Conservation (phyloP, 2,113 vertebrate genomes). For the Clupea harengus region DNA sequence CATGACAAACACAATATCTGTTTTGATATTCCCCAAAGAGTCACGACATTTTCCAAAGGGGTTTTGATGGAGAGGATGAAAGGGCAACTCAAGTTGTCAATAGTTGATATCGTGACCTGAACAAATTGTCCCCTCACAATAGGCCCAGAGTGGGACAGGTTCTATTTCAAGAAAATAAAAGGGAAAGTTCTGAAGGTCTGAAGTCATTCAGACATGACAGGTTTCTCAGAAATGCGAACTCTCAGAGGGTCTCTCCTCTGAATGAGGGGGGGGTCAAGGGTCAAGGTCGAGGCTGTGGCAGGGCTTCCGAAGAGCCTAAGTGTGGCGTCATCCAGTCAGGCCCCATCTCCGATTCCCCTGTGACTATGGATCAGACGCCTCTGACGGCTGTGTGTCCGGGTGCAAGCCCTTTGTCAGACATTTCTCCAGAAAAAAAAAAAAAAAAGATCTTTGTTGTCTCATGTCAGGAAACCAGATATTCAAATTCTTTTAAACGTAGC, state of each 20-base stretch:
- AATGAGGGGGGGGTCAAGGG: background rate
- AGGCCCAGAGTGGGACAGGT: background rate
- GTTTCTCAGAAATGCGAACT: background rate
- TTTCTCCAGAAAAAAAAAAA: background rate
- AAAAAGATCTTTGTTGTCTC: background rate
- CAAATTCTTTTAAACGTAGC: background rate
- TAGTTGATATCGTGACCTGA: background rate
- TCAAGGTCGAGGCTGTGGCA: background rate
- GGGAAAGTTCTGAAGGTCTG: background rate
- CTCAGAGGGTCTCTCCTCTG: background rate
- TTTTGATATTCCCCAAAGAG: background rate
- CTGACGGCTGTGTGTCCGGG: background rate
- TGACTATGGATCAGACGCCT: background rate
- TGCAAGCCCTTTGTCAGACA: background rate
- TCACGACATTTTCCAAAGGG: background rate
- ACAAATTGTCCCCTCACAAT: background rate
- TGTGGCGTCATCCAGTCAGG: background rate
- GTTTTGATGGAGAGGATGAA: background rate
- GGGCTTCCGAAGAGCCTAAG: background rate
- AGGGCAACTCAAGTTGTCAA: background rate
- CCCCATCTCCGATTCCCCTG: background rate
- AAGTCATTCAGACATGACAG: background rate
- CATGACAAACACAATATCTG: background rate
- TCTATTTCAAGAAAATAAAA: background rate
- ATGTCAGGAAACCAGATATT: background rate